Evolutionary conservation across 1,140 invertebrate species (phyloP).

Genomic region (Epicauta chinensis): DNA sequence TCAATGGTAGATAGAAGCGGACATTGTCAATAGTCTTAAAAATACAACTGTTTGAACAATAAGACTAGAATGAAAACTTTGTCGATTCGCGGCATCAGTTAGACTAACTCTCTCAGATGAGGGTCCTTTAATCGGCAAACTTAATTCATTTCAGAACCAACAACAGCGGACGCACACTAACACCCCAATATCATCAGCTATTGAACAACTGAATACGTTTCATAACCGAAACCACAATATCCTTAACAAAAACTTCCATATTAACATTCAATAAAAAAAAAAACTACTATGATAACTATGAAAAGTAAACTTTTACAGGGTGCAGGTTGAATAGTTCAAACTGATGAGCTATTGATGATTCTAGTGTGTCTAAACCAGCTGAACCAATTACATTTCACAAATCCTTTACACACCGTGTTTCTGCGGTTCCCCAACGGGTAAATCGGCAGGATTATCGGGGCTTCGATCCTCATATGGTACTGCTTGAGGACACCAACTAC

Average conservation of each 20-base stretch:
- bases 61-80: conserved; percentile 11
- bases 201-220: too few relatives aligned
- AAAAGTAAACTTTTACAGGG: conserved; percentile 1
- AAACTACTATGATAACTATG: too few relatives aligned
- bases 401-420: conserved; percentile 35
- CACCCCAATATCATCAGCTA: conserved; percentile 6
- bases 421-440: conserved; percentile 31
- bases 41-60: conserved; percentile 3
- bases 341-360: conserved; percentile 47
- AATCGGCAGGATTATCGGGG: conserved; percentile 32
- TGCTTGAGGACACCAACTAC: conserved; percentile 25
- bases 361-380: conserved; percentile 42
- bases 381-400: conserved; percentile 45
- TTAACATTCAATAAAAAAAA: too few relatives aligned
- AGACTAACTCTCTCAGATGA: conserved; percentile 27
- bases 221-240: too few relatives aligned
- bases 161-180: conserved; percentile 10
- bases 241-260: too few relatives aligned
- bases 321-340: conserved; percentile 29
- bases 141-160: conserved; percentile 38
- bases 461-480: conserved; percentile 16
- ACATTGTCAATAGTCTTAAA: too few relatives aligned
- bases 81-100: conserved; percentile 20
- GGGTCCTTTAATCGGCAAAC: conserved; percentile 37
- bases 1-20: too few relatives aligned